Evolutionary conservation across 92 coral and sea anemone genomes (phyloP).

Genomic region (Anthopleura xanthogrammica): DNA sequence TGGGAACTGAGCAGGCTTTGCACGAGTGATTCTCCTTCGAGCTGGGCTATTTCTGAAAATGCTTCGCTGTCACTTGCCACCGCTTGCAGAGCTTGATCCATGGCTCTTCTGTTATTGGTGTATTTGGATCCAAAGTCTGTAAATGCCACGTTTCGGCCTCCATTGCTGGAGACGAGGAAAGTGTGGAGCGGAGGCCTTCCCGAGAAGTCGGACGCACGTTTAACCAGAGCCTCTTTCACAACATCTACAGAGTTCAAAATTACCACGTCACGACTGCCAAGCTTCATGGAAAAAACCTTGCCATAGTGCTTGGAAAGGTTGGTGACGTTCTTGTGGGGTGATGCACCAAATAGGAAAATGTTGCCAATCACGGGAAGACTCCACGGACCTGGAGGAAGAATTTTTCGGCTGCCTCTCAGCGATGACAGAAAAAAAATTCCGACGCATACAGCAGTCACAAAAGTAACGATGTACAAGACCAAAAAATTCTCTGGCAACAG

Average conservation of each 20-base stretch:
- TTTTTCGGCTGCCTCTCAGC: slow-evolving; percentile 8
- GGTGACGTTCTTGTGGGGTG: slow-evolving; percentile 87
- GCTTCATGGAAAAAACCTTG: slow-evolving; percentile 82
- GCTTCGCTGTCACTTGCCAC: slow-evolving; percentile 62
- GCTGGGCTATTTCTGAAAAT: slow-evolving; percentile 55
- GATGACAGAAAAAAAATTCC: slow-evolving; percentile 24
- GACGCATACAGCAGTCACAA: slow-evolving; percentile 23
- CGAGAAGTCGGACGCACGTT: slow-evolving; percentile 80
- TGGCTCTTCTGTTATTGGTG: slow-evolving; percentile 74
- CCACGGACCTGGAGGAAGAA: slow-evolving; percentile 92
- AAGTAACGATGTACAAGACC: slow-evolving; percentile 15
- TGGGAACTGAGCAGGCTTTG: slow-evolving; percentile 60
- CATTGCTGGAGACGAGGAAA: slow-evolving; percentile 75
- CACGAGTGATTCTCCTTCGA: slow-evolving; percentile 66
- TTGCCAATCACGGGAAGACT: slow-evolving; percentile 88
- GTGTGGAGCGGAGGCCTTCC: slow-evolving; percentile 92
- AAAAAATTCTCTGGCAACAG: slow-evolving; percentile 13
- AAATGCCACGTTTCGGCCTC: slow-evolving; percentile 84
- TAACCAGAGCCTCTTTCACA: slow-evolving; percentile 91
- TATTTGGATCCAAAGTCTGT: slow-evolving; percentile 83
- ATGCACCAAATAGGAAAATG: slow-evolving; percentile 83
- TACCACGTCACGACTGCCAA: slow-evolving; percentile 88
- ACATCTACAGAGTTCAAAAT: slow-evolving; percentile 82
- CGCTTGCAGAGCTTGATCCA: slow-evolving; percentile 85
- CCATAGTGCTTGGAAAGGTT: slow-evolving; percentile 87